Evolutionary conservation across 2,888 invertebrate species (phyloP), one percentile per base, ranked within the genome.

Genomic region (Nemapogon koenigi): DNA sequence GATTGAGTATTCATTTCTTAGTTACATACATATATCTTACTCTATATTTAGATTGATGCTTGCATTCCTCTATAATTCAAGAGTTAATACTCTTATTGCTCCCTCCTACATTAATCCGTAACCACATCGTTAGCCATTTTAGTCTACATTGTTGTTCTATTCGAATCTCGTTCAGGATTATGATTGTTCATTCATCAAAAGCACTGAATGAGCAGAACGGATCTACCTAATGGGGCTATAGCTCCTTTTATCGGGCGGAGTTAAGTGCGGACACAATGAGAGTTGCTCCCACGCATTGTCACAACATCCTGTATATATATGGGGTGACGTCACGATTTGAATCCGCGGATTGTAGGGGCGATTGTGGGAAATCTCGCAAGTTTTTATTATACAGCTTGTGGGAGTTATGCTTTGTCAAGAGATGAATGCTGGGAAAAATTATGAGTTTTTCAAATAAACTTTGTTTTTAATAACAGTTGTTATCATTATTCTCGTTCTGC

Each of bases 161-260:
- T 33, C 19, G 50, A 59, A 65, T 63, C 59, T 62, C 59, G 59
- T 57, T 57, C 58, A 67, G 62, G 59, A 64, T 73, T 69, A 68
- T 70, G 71, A 75, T 70, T 71, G 65, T 63, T 63, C 66, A 70
- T 73, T 68, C 60, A 71, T 67, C 62, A 62, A 57, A 53, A 49
- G 59, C 62, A 67, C 59, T 62, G 75, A 72, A 76, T 75, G 70
- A 71, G 73, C 75, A 69, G 66, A 70, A 55, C 76, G 76, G 76
- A 76, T 75, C 64, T 62, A 43, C 57, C 66, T 75, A 78, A 78
- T 76, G 67, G 70, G 58, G 59, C 65, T 62, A 66, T 66, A 67
- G 70, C 70, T 70, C 73, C 64, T 70, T n/a, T 72, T 75, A 75
- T 75, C 70, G 62, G 51, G 50, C 49, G 49, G 61, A 75, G 73